Base-by-base conservation (phyloP, 2,797 vertebrate genomes). In the Neostethus bicornis region DNA sequence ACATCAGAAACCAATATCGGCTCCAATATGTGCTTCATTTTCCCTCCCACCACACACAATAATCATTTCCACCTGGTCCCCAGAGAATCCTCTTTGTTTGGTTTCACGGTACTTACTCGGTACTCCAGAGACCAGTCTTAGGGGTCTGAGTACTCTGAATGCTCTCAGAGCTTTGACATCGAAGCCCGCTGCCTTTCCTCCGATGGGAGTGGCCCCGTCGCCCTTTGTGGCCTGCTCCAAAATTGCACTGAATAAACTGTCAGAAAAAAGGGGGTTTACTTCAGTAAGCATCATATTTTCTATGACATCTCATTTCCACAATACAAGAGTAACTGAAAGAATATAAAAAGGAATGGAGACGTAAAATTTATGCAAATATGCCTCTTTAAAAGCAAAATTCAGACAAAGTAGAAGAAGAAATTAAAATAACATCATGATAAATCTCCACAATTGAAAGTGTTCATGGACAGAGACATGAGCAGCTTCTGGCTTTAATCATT, bases 171-270 rank as follows among this genome's bases (percentile, higher is more conserved):
- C 97, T 87, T 99, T 99, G 66, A 99, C 97, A 34, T 99, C 97
- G 0, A 99, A 99, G 70, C 96, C 96, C 0, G 96, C 96, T 8
- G 96, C 96, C 87, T 99, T 99, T 43, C 97, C 96, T 84, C 97
- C 97, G 24, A 98, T 95, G 53, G 96, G 94, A 50, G 95, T 96
- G 46, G 88, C 93, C 42, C 96, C 96, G 0, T 98, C 96, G 54
- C 90, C 95, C 92, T 99, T 99, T 75, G 97, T 98, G 73, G 96
- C 96, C 94, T 98, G 97, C 89, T 99, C 97, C 93, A 99, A 92
- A 92, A 99, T 98, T 63, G 96, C 96, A 87, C 96, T 99, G 91
- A 99, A 99, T 91, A 99, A 94, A 90, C 97, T 99, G 84, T 24
- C 74, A 59, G 41, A 65, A 39, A 73, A 49, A 70, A 68, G 60